Evolutionary conservation across 2,888 invertebrate species (phyloP).

Genomic region (Epinotia brunnichana): DNA sequence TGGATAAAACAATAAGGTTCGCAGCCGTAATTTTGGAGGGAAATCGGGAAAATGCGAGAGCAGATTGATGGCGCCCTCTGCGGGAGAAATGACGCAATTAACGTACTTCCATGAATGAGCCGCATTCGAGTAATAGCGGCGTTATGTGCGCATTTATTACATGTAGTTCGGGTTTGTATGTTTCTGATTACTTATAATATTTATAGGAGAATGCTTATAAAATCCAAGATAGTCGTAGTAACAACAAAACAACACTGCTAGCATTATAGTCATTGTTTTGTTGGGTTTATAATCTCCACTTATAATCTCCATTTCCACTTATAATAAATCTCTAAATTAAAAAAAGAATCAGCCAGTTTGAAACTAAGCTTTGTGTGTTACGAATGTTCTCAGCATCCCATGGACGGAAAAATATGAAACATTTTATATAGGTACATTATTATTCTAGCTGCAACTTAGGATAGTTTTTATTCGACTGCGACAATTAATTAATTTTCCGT

Average conservation of each 20-base stretch:
- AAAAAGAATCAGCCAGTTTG: no score
- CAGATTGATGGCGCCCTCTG: slow-evolving; percentile 42
- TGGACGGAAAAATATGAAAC: no score
- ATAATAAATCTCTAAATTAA: no score
- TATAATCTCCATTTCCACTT: no score
- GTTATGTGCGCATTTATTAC: slow-evolving; percentile 30
- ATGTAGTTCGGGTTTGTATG: slow-evolving; percentile 6
- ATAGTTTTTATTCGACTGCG: no score
- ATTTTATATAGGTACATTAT: no score
- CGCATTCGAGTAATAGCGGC: slow-evolving; percentile 28
- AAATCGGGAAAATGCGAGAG: slow-evolving; percentile 46
- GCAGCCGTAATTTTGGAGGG: slow-evolving; percentile 41
- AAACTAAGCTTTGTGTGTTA: no score
- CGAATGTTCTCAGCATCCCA: no score
- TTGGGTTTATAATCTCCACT: no score
- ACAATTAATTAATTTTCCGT: no score
- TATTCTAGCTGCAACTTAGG: no score
- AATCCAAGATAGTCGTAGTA: neutral
- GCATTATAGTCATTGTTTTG: neutral
- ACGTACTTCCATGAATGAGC: slow-evolving; percentile 33
- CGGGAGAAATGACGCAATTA: slow-evolving; percentile 42
- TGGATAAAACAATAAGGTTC: slow-evolving; percentile 51
- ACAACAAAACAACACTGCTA: no score
- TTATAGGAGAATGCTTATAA: neutral
- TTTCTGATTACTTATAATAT: neutral